A percentile compares a stretch with the other conserved stretches of the same genome.
These are phyloP conservation scores for Stenchaetothrips biformis DNA, from an alignment of 2,888 invertebrate genomes.

Conservation along the genomic window DNA sequence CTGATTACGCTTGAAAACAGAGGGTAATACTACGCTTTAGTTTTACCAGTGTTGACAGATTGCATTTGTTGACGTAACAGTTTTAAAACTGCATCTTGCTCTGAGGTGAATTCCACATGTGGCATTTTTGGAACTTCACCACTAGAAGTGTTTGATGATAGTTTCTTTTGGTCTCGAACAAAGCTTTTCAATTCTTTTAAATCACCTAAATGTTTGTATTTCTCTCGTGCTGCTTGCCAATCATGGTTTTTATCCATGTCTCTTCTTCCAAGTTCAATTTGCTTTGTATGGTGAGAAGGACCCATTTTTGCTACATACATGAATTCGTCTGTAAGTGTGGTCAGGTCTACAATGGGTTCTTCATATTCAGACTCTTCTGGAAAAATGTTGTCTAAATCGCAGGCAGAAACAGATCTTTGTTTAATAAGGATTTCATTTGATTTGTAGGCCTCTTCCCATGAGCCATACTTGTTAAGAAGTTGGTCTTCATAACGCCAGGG, in stretches of 20 bases:
- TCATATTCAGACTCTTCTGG: not conserved
- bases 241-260: not conserved
- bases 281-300: not conserved
- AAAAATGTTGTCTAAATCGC: not conserved
- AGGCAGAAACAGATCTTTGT: not conserved
- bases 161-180: not conserved
- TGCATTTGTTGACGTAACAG: not conserved
- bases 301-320: not conserved
- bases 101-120: not conserved
- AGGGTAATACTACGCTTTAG: no score
- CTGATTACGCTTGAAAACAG: no score
- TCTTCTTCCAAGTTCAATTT: not conserved
- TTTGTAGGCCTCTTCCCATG: not conserved
- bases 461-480: not conserved
- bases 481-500: not conserved
- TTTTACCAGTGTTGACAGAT: not conserved
- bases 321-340: not conserved
- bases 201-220: not conserved
- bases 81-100: not conserved
- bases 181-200: not conserved
- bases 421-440: not conserved
- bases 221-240: not conserved
- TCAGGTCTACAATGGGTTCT: no score
- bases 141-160: not conserved
- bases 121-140: not conserved